Base-by-base conservation (phyloP, 2,113 vertebrate species). In the Fregata magnificens region DNA sequence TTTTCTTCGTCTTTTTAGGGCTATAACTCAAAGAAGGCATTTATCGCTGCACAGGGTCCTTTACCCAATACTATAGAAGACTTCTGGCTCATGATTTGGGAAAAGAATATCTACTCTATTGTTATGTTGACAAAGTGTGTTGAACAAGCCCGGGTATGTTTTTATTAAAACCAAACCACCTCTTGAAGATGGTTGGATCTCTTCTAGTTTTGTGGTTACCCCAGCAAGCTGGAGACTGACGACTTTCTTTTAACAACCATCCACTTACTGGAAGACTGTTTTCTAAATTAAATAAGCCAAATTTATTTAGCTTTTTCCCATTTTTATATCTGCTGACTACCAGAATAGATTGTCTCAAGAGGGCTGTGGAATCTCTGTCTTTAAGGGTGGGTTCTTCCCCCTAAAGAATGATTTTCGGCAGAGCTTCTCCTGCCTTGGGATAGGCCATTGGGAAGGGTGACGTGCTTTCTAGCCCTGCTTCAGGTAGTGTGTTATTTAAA, bases 21-120 rank as follows among this genome's bases (percentile, higher is more conserved):
- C 62, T 99, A 99, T 96, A 98, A 98, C 93, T 99, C 98, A 79
- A 99, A 98, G 96, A 99, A 98, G 94, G 99, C 99, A 32, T 99
- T 98, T 78, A 99, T 99, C 95, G 99, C 99, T 86, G 98, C 99
- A 40, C 99, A 99, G 96, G 99, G 99, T 55, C 99, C 99, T 31
- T 95, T 99, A 65, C 98, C 99, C n/a, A 93, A 96, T 61, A 99
- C 99, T 15, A 95, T 99, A 92, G 98, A 98, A 34, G 99, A 99
- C 69, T 99, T 99, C 97, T 99, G 99, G 99, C 99, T 98, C 81
- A 99, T 99, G 99, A 97, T 99, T 94, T 99, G 99, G 99, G 99
- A 99, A 96, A 99, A 99, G 97, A 98, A 98, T 13, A 97, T 99
- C 25, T 98, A 98, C 83, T 99, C 99, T 15, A 45, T 99, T 73